Evolutionary conservation across 1,140 invertebrate genomes (phyloP).

Genomic region (Lineus longissimus): DNA sequence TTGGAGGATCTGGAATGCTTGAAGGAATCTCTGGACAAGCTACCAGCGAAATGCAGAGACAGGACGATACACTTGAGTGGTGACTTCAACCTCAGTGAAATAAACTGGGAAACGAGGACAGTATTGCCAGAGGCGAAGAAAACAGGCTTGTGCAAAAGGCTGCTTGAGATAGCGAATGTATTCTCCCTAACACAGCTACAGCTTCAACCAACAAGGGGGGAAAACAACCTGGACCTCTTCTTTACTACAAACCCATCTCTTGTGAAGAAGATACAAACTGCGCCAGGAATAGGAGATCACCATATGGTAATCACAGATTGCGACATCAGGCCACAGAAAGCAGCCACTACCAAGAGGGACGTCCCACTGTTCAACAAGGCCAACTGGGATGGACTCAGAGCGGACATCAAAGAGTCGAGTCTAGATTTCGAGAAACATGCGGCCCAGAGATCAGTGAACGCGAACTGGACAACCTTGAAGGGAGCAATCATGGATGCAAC

Average conservation of each 20-base stretch:
- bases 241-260: constrained; percentile 20
- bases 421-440: neutral
- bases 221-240: constrained; percentile 18
- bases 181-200: constrained; percentile 17
- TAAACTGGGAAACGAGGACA: neutral
- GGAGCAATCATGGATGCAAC: neutral
- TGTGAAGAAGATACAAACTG: constrained; percentile 15
- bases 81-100: neutral
- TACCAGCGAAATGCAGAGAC: neutral
- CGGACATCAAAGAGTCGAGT: neutral
- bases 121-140: neutral
- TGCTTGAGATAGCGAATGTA: constrained; percentile 9
- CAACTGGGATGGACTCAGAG: constrained; percentile 12
- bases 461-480: neutral
- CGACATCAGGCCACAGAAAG: constrained; percentile 10
- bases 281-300: constrained; percentile 22
- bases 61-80: neutral
- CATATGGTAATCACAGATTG: constrained; percentile 17
- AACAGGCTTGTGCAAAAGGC: neutral
- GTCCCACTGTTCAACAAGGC: constrained; percentile 10
- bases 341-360: constrained; percentile 10
- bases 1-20: neutral
- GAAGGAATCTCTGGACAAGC: neutral
- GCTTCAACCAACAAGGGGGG: constrained; percentile 12
- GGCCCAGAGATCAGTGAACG: neutral